These are phyloP conservation scores for Mellilla xanthometata DNA, from an alignment of 2,888 invertebrate genomes.

Conservation along the genomic window DNA sequence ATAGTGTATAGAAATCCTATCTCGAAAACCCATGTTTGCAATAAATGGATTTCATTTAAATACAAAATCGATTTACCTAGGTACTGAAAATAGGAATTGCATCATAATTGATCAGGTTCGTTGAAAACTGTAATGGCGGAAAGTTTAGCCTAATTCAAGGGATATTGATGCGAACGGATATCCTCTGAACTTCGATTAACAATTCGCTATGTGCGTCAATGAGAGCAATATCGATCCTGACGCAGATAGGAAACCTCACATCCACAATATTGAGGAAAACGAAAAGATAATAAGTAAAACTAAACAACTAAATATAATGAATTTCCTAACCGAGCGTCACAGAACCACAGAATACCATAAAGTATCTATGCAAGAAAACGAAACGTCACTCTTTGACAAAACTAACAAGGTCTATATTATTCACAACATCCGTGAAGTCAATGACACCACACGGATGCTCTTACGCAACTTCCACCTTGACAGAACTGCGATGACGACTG, in stretches of 20 bases:
- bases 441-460: slow-evolving; percentile 72
- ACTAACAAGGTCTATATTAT: slow-evolving; percentile 50
- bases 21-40: too few species aligned
- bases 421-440: slow-evolving; percentile 70
- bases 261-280: slow-evolving; percentile 1
- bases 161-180: slow-evolving; percentile 1
- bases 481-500: slow-evolving; percentile 58
- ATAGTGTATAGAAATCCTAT: too few species aligned
- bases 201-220: too few species aligned
- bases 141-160: not conserved
- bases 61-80: too few species aligned
- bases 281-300: too few species aligned
- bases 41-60: too few species aligned
- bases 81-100: too few species aligned
- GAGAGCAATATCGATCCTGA: not conserved
- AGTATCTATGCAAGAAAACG: not conserved
- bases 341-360: too few species aligned
- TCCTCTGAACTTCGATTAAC: too few species aligned
- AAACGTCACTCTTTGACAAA: slow-evolving; percentile 49
- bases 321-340: too few species aligned
- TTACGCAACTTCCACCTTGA: slow-evolving; percentile 76
- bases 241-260: not conserved
- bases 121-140: not conserved
- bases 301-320: too few species aligned
- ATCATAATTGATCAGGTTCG: too few species aligned